Evolutionary conservation across 2,797 vertebrate species (phyloP).

Genomic region (Protosalanx chinensis): DNA sequence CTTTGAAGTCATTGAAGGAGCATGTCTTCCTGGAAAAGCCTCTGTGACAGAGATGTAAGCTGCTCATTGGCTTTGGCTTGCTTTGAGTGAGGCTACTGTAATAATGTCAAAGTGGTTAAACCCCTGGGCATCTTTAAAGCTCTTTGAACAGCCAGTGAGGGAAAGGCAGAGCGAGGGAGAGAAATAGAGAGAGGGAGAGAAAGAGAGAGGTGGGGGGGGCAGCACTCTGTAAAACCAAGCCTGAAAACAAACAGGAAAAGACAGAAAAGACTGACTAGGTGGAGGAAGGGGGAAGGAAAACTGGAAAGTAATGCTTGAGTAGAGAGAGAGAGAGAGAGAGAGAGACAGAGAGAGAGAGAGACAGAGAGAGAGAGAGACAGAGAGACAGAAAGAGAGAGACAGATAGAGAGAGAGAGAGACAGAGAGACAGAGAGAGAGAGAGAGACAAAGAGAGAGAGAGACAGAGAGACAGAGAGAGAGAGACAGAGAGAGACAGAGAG

Average conservation of each 20-base stretch:
- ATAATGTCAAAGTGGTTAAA: slow-evolving; percentile 72
- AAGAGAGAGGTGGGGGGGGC: not conserved
- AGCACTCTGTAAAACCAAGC: not conserved
- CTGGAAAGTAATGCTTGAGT: not conserved
- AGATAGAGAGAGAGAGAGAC: not conserved
- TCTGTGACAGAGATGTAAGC: slow-evolving; percentile 60
- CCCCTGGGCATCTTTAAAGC: slow-evolving; percentile 66
- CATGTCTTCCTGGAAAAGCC: slow-evolving; percentile 41
- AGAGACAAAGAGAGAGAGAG: not conserved
- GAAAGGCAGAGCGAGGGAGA: slow-evolving; percentile 22
- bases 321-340: not conserved
- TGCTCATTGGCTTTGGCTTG: slow-evolving; percentile 68
- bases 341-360: not conserved
- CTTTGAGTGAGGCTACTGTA: slow-evolving; percentile 69
- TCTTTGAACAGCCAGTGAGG: slow-evolving; percentile 59
- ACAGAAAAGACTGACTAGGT: slow-evolving; percentile 22
- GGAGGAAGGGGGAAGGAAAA: not conserved
- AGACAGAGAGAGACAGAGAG: slow-evolving; percentile 24
- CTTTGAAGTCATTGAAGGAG: not conserved
- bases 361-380: slow-evolving; percentile 34
- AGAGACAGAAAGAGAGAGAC: not conserved
- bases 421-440: slow-evolving; percentile 27
- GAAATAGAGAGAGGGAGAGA: slow-evolving; percentile 11
- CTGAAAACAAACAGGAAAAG: not conserved
- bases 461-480: too few species aligned